Base-by-base conservation (phyloP, 1,140 invertebrate species). In the Nasonia giraulti region DNA sequence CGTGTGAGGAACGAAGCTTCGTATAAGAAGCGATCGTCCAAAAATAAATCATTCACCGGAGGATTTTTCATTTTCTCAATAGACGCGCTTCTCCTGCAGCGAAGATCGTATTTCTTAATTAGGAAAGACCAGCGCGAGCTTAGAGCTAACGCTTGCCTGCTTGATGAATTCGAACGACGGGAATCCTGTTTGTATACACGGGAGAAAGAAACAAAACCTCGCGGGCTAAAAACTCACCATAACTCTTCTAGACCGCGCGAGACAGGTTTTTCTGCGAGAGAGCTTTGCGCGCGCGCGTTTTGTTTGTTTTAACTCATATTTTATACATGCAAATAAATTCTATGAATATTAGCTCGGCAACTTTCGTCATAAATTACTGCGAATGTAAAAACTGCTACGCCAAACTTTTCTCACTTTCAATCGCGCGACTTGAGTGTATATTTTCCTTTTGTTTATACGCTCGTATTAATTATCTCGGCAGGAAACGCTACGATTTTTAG, bases 21-120 rank as follows among this genome's bases (percentile, higher is more conserved):
- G 10, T 14, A 50, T 14, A 50, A 50, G 20, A 62, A n/a, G 62
- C 62, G 14, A 6, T 37, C 33, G 62, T 6, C n/a, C 27, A 71
- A 31, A 69, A 44, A 81, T 55, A 62, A 55, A n/a, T 6, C 31
- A 74, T 74, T 71, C 31, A n/a, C n/a, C 31, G 73, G 27, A 66
- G 33, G 47, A 47, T 83, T 83, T 83, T 69, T 77, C 62, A 83
- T 77, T 78, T 31, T 68, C 75, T 77, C 74, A 17, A 83, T 50
- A 77, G 75, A 69, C 50, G 50, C 17, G 50, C 17, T 71, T 73
- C 40, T 80, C 66, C 80, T 74, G 74, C 20, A 55, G 75, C 20
- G 23, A 84, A 78, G 66, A 79, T 73, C 76, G 31, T 79, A 73
- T 84, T 84, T 84, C 82, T 84, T 84, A 84, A 84, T 84, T 79